Percentiles rank a stretch among this genome's conserved stretches.
phyloP scores from a whole-genome alignment of 2,888 invertebrate species.

The Netelia virgata region DNA sequence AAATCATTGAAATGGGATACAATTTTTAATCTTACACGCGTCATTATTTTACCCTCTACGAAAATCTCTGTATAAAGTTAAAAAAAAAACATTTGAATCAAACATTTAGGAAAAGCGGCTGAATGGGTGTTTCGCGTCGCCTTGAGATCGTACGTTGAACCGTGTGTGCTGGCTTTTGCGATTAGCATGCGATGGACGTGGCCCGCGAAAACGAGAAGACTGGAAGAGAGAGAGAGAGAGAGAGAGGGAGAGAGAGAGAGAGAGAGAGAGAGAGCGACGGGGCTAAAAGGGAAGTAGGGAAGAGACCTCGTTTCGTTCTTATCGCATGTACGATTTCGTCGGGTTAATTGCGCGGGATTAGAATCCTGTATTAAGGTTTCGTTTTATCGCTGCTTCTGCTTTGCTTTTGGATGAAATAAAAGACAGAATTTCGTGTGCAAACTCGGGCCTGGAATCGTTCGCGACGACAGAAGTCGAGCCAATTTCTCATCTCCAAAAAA shows the following conservation, averaged over 20 bases:
- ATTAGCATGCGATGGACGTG: slow-evolving; percentile 57
- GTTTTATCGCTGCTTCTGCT: slow-evolving; percentile 42
- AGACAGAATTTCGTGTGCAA: slow-evolving; percentile 16
- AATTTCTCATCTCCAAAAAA: too few species aligned
- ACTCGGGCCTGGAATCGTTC: background rate
- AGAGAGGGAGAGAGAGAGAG: too few species aligned
- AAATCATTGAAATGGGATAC: too few species aligned
- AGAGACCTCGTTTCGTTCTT: slow-evolving; percentile 59
- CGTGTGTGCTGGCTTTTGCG: slow-evolving; percentile 43
- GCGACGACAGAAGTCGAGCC: too few species aligned
- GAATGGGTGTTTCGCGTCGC: too few species aligned
- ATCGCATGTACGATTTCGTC: slow-evolving; percentile 61
- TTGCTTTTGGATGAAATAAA: slow-evolving; percentile 30
- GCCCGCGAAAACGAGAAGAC: background rate
- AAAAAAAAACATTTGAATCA: too few species aligned
- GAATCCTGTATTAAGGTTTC: slow-evolving; percentile 59
- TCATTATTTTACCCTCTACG: too few species aligned
- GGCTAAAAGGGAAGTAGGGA: slow-evolving; percentile 3
- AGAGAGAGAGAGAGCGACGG: too few species aligned
- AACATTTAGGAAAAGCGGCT: too few species aligned
- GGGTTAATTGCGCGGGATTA: slow-evolving; percentile 60
- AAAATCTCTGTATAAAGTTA: too few species aligned
- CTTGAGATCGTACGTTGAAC: background rate
- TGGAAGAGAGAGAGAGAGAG: slow-evolving; percentile 33
- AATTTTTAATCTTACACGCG: too few species aligned